Percentiles rank a stretch among this genome's conserved stretches.
These are phyloP conservation scores for Alauda arvensis DNA, from an alignment of 2,797 vertebrate species.

Conservation along the genomic window DNA sequence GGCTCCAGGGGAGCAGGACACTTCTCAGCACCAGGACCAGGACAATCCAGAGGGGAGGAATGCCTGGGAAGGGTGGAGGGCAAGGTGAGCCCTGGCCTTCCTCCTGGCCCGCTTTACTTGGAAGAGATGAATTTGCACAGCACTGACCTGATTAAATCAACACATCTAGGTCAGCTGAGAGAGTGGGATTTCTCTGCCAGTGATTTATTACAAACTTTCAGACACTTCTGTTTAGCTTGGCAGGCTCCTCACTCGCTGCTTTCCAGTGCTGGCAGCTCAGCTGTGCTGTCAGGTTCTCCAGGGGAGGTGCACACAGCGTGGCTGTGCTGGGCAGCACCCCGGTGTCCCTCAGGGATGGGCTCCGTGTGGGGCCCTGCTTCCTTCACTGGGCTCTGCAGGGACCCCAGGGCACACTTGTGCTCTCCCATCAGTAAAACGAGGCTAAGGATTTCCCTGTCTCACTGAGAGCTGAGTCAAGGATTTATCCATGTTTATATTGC, in stretches of 20 bases:
- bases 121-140: not conserved
- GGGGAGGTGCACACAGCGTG: not conserved
- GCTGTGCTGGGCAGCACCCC: not conserved
- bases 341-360: not conserved
- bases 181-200: constrained; percentile 1
- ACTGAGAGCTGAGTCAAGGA: not conserved
- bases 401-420: not conserved
- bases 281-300: not conserved
- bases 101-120: not conserved
- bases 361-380: not conserved
- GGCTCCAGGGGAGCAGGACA: not conserved
- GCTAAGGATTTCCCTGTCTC: not conserved
- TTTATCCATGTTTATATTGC: not conserved
- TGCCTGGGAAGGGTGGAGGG: not conserved
- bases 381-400: not conserved
- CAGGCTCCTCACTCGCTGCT: constrained; percentile 25
- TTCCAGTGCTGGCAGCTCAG: constrained; percentile 30
- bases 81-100: not conserved
- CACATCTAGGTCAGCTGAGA: constrained; percentile 22
- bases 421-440: not conserved
- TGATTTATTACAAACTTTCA: constrained; percentile 30
- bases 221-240: constrained; percentile 45
- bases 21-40: not conserved
- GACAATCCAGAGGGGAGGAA: not conserved
- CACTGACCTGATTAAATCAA: not conserved